phyloP scores from a whole-genome alignment of 2,797 vertebrate genomes.

The Erpetoichthys calabaricus region DNA sequence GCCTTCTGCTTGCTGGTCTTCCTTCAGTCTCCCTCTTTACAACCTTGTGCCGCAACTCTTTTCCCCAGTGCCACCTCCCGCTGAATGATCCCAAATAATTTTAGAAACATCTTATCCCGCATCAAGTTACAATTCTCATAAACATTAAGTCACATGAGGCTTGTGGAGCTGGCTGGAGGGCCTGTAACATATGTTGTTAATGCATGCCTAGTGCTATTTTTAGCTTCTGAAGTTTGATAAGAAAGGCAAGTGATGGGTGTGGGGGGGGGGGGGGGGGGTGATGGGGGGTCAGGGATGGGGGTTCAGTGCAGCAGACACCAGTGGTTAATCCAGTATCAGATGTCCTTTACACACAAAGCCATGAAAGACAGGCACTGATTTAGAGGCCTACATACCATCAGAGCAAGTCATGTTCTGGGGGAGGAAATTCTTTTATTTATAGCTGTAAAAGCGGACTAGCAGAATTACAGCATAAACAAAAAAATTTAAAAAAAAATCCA shows the following conservation, averaged over 20 bases:
- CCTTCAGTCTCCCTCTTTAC: neutral
- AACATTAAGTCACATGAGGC: constrained; percentile 20
- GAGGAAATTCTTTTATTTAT: too few relatives aligned
- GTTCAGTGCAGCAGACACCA: constrained; percentile 7
- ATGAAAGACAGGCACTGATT: neutral
- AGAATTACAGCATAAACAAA: too few relatives aligned
- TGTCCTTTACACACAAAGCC: constrained; percentile 2
- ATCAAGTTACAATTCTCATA: constrained; percentile 38
- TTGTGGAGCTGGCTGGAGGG: constrained; percentile 23
- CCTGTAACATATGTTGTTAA: constrained; percentile 12
- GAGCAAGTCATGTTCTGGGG: too few relatives aligned
- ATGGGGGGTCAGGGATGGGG: neutral
- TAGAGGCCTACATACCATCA: too few relatives aligned
- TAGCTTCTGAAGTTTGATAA: constrained; percentile 43
- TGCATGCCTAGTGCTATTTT: constrained; percentile 36
- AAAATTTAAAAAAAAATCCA: too few relatives aligned
- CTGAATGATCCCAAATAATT: constrained; percentile 26
- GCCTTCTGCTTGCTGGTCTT: neutral
- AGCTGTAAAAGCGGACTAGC: too few relatives aligned
- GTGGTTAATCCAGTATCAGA: constrained; percentile 12
- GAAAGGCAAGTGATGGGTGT: constrained; percentile 20
- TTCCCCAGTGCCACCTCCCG: constrained; percentile 15
- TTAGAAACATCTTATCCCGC: constrained; percentile 43
- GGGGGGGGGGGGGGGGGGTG: neutral
- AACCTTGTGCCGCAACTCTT: constrained; percentile 2